phyloP scores from a whole-genome alignment of 2,797 vertebrate species.

The Cetoscarus ocellatus region DNA sequence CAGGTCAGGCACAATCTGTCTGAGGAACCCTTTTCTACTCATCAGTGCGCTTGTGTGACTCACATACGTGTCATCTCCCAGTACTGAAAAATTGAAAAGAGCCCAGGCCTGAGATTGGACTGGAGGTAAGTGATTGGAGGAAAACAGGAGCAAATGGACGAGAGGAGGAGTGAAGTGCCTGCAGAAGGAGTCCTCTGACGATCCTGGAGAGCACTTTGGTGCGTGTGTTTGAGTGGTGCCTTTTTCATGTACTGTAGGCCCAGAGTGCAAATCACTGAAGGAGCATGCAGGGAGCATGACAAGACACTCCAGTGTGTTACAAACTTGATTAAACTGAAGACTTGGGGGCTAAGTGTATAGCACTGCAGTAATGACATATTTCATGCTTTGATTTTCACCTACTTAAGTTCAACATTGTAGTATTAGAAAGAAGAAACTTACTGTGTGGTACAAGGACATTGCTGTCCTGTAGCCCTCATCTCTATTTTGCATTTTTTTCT shows the following conservation, averaged over 20 bases:
- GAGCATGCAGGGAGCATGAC: slow-evolving; percentile 15
- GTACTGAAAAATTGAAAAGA: slow-evolving; percentile 41
- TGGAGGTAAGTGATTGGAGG: slow-evolving; percentile 63
- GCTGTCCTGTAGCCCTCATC: neutral
- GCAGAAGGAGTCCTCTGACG: slow-evolving; percentile 41
- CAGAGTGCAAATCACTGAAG: slow-evolving; percentile 38
- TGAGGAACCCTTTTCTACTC: slow-evolving; percentile 46
- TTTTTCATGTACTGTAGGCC: slow-evolving; percentile 3
- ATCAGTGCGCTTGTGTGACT: slow-evolving; percentile 21
- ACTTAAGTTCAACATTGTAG: neutral
- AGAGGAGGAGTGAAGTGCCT: slow-evolving; percentile 50
- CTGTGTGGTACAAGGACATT: neutral
- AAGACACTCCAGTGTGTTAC: slow-evolving; percentile 38
- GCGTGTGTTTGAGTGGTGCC: slow-evolving; percentile 7
- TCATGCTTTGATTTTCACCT: neutral
- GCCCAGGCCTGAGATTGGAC: slow-evolving; percentile 50
- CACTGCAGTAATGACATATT: slow-evolving; percentile 5
- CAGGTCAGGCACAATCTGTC: slow-evolving; percentile 57
- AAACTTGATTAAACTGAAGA: slow-evolving; percentile 48
- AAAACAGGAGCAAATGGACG: slow-evolving; percentile 51
- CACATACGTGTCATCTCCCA: slow-evolving; percentile 26
- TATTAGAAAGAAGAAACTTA: neutral
- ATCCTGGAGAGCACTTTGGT: slow-evolving; percentile 38
- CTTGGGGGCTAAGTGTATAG: slow-evolving; percentile 19
- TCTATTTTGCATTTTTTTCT: neutral